These are phyloP conservation scores for Drosophila prolongata DNA, from an alignment of 2,888 invertebrate species.

Conservation along the genomic window DNA sequence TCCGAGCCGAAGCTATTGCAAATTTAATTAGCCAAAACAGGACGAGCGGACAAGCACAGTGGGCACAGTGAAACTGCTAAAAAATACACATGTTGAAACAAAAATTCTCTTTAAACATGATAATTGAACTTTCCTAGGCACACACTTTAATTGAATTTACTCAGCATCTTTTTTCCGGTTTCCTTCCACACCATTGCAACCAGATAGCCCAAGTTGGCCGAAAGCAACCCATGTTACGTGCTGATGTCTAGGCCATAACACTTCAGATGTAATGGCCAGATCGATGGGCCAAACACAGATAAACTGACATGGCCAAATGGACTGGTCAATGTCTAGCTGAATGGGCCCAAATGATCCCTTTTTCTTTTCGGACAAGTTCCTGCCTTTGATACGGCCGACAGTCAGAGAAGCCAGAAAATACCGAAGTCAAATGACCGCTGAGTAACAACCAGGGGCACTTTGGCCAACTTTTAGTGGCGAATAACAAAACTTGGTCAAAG, in stretches of 20 bases:
- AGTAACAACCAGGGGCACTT: slow-evolving; percentile 6
- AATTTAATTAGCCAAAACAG: slow-evolving; percentile 29
- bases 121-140: slow-evolving; percentile 17
- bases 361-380: slow-evolving; percentile 15
- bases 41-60: background rate
- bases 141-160: slow-evolving; percentile 32
- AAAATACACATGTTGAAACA: slow-evolving; percentile 1
- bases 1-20: slow-evolving; percentile 28
- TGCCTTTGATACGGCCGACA: slow-evolving; percentile 3
- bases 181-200: slow-evolving; percentile 21
- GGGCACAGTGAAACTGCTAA: background rate
- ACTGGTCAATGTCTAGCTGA: slow-evolving; percentile 47
- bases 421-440: slow-evolving; percentile 43
- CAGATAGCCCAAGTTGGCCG: slow-evolving; percentile 8
- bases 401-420: slow-evolving; percentile 1
- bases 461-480: slow-evolving; percentile 35
- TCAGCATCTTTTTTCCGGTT: slow-evolving; percentile 14
- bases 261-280: slow-evolving; percentile 40
- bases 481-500: slow-evolving; percentile 32
- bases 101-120: slow-evolving; percentile 5
- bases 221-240: slow-evolving; percentile 19
- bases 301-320: slow-evolving; percentile 59
- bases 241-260: slow-evolving; percentile 34
- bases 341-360: slow-evolving; percentile 46
- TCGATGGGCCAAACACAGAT: slow-evolving; percentile 49